Conservation (phyloP, 92 coral and sea anemone species). For the Phymanthus crucifer region DNA sequence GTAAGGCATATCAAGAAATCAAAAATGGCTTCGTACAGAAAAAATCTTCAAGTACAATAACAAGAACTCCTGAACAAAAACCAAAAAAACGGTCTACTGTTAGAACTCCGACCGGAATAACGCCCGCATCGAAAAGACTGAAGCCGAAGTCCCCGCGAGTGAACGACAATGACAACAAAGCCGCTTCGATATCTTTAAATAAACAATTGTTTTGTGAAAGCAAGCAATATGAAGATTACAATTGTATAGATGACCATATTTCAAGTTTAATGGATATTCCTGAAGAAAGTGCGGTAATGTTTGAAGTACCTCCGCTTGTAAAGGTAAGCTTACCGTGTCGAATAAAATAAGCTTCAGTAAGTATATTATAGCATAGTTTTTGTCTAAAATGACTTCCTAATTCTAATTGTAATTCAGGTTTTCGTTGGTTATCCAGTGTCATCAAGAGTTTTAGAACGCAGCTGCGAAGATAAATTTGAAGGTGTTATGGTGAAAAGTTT, state of each 20-base stretch:
- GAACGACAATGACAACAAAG: no score
- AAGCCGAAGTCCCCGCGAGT: not conserved
- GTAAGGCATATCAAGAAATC: no score
- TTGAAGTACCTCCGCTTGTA: slow-evolving; percentile 10
- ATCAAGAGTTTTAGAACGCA: slow-evolving; percentile 47
- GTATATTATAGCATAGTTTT: no score
- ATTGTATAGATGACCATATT: not conserved
- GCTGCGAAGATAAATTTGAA: slow-evolving; percentile 67
- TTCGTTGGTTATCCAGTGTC: slow-evolving; percentile 56
- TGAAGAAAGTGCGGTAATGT: not conserved
- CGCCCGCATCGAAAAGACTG: slow-evolving; percentile 20
- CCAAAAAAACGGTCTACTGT: no score
- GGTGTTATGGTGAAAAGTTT: slow-evolving; percentile 54
- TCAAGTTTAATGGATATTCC: not conserved
- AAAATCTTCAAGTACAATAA: not conserved
- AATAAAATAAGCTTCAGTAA: no score
- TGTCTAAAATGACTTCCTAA: not conserved
- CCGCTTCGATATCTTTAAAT: no score
- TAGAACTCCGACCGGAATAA: slow-evolving; percentile 26
- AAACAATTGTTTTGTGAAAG: no score
- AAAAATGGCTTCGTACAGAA: slow-evolving; percentile 19
- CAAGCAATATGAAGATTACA: not conserved
- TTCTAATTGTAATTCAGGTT: slow-evolving; percentile 27
- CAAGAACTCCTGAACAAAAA: not conserved
- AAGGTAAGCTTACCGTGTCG: slow-evolving; percentile 8